Evolutionary conservation across 2,888 invertebrate species (phyloP).

Genomic region (Chaetogeoica ovagalla): DNA sequence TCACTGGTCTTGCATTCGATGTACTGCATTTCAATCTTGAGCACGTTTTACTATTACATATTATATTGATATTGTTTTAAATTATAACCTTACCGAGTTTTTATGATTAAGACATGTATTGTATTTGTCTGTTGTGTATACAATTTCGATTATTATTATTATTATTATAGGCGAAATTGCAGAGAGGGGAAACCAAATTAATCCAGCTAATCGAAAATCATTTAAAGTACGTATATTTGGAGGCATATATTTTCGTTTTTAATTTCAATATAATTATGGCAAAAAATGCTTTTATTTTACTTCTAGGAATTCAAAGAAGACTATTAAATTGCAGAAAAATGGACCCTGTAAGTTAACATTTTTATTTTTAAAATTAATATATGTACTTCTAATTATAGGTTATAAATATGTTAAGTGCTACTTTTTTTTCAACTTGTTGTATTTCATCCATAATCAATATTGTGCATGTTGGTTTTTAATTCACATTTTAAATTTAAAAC

Average conservation of each 20-base stretch:
- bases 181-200: constrained; percentile 41
- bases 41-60: too few species aligned
- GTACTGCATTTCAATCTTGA: too few species aligned
- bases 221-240: constrained; percentile 37
- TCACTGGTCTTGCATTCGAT: too few species aligned
- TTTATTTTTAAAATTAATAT: not conserved
- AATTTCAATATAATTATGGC: not conserved
- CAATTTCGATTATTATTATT: not conserved
- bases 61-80: too few species aligned
- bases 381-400: too few species aligned
- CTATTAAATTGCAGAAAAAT: constrained; percentile 38
- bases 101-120: too few species aligned
- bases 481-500: too few species aligned
- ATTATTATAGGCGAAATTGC: constrained; percentile 39
- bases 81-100: too few species aligned
- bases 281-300: not conserved
- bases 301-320: constrained; percentile 28
- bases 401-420: too few species aligned
- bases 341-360: constrained; percentile 32
- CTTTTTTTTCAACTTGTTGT: too few species aligned
- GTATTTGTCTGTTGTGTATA: not conserved
- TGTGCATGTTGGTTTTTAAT: too few species aligned
- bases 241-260: not conserved
- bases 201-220: constrained; percentile 15
- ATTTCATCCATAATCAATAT: too few species aligned